Evolutionary conservation across 2,797 vertebrate species (phyloP).

Genomic region (Chaetophractus vellerosus): DNA sequence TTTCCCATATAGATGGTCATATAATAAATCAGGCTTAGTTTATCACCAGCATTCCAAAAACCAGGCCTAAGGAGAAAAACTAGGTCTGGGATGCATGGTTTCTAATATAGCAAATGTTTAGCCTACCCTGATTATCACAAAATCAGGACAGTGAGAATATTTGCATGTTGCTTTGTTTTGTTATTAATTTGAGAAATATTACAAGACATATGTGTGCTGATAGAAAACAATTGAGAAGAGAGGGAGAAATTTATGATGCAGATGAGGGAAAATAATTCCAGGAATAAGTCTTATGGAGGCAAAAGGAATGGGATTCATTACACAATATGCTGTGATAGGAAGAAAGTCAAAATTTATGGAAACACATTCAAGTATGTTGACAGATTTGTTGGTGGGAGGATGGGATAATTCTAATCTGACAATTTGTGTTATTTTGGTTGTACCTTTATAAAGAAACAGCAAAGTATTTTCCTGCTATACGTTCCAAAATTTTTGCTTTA

Average conservation of each 20-base stretch:
- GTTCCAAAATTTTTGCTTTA: conserved; percentile 59
- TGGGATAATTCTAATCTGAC: conserved; percentile 26
- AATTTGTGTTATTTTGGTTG: not conserved
- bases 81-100: too few species aligned
- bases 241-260: not conserved
- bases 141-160: too few species aligned
- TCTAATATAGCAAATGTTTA: too few species aligned
- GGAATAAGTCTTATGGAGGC: not conserved
- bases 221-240: not conserved
- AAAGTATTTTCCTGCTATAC: conserved; percentile 33
- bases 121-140: too few species aligned
- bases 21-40: too few species aligned
- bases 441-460: conserved; percentile 40
- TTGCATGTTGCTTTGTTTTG: not conserved
- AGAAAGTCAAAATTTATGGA: conserved; percentile 2
- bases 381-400: not conserved
- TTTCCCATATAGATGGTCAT: too few species aligned
- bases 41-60: too few species aligned
- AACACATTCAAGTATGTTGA: not conserved
- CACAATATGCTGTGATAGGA: not conserved
- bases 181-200: conserved; percentile 29
- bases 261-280: not conserved
- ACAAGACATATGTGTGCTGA: not conserved
- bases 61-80: too few species aligned
- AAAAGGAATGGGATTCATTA: not conserved